These are phyloP conservation scores for Hyposoter dolosus DNA, from an alignment of 2,888 invertebrate genomes.

Conservation along the genomic window DNA sequence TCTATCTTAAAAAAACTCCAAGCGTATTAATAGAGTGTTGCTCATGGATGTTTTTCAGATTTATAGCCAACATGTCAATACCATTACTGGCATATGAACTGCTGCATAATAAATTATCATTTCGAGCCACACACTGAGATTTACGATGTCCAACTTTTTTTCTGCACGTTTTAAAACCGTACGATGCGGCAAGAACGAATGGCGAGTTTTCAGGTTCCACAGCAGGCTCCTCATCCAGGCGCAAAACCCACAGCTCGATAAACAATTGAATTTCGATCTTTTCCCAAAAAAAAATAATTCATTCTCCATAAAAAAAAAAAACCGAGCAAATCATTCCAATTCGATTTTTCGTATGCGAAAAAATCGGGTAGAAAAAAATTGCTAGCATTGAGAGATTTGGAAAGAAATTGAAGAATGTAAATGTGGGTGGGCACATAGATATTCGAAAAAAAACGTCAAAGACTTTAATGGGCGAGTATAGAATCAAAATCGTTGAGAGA, in stretches of 20 bases:
- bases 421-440: slow-evolving; percentile 36
- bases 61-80: not conserved
- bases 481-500: slow-evolving; percentile 38
- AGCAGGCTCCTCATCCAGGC: too few species aligned
- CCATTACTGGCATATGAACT: not conserved
- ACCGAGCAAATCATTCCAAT: not conserved
- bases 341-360: not conserved
- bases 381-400: not conserved
- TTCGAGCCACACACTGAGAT: not conserved
- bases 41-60: not conserved
- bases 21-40: not conserved
- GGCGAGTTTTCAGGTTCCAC: too few species aligned
- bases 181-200: too few species aligned
- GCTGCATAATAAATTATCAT: not conserved
- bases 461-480: slow-evolving; percentile 63
- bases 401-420: not conserved
- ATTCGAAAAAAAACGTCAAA: slow-evolving; percentile 70
- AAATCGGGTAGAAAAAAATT: not conserved
- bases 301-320: too few species aligned
- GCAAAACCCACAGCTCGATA: not conserved
- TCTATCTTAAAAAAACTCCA: not conserved
- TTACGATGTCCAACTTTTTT: not conserved
- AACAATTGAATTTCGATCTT: too few species aligned
- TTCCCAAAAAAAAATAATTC: too few species aligned
- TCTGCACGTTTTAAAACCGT: too few species aligned